phyloP scores from a whole-genome alignment of 2,888 invertebrate species.

The Nycteola revayana region DNA sequence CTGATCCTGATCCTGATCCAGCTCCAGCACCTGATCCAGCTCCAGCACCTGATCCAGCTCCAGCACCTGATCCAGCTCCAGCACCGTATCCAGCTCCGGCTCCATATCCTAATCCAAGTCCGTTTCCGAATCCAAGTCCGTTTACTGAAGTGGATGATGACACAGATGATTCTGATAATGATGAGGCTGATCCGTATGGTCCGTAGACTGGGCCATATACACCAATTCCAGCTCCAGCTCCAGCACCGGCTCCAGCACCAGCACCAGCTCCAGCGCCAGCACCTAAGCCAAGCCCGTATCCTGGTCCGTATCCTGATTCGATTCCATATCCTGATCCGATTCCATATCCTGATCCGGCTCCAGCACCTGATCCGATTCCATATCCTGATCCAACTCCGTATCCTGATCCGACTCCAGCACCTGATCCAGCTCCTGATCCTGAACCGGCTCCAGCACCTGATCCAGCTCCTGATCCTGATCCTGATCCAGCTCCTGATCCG shows the following conservation, averaged over 20 bases:
- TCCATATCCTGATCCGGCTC: not conserved
- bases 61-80: not conserved
- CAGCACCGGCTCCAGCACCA: not conserved
- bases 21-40: slow-evolving; percentile 2
- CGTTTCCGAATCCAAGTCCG: not conserved
- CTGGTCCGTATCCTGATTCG: not conserved
- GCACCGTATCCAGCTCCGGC: not conserved
- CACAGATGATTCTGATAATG: no score
- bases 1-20: slow-evolving; percentile 3
- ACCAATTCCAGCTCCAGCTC: not conserved
- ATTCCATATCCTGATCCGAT: not conserved
- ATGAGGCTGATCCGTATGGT: no score
- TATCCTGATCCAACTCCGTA: not conserved
- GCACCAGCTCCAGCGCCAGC: not conserved
- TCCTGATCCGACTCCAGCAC: not conserved
- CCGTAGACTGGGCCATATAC: no score
- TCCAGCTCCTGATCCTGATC: not conserved
- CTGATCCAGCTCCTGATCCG: not conserved
- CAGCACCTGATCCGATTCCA: not conserved
- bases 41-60: slow-evolving; percentile 7
- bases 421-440: not conserved
- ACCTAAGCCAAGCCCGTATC: no score
- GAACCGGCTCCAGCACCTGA: not conserved
- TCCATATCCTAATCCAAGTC: not conserved
- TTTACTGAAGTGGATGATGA: no score